Conservation (phyloP, 2,113 vertebrate genomes). For the Entomyzon cyanotis region DNA sequence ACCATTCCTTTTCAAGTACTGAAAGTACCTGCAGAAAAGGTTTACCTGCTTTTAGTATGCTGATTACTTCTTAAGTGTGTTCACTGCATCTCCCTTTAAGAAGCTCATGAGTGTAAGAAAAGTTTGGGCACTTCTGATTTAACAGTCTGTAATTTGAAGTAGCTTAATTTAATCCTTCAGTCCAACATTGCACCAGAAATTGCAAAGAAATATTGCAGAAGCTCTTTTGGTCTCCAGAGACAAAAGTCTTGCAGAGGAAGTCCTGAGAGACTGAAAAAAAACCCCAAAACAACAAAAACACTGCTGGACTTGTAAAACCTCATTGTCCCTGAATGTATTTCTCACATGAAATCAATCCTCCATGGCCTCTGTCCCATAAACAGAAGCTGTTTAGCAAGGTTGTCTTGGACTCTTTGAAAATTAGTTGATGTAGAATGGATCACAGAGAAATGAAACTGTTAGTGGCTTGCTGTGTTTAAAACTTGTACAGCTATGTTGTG, state of each 20-base stretch:
- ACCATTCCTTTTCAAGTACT: background rate
- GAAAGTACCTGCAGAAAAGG: background rate
- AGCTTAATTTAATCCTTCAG: background rate
- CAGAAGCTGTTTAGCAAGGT: background rate
- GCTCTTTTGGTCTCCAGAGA: background rate
- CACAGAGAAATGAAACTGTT: background rate
- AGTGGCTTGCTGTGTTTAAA: background rate
- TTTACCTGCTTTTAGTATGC: background rate
- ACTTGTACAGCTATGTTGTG: background rate
- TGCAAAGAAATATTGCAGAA: background rate
- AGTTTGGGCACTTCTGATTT: background rate
- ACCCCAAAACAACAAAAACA: no score
- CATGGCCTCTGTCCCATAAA: background rate
- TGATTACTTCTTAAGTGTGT: background rate
- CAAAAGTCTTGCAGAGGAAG: background rate
- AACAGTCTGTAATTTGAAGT: background rate
- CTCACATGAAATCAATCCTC: background rate
- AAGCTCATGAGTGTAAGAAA: background rate
- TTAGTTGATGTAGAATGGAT: background rate
- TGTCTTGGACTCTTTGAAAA: background rate
- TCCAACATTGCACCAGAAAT: background rate
- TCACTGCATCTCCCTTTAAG: background rate
- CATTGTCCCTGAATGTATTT: background rate
- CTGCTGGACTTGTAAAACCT: background rate
- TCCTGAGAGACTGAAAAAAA: background rate